Conservation (phyloP, 2,113 vertebrate species). For the Caloenas nicobarica region DNA sequence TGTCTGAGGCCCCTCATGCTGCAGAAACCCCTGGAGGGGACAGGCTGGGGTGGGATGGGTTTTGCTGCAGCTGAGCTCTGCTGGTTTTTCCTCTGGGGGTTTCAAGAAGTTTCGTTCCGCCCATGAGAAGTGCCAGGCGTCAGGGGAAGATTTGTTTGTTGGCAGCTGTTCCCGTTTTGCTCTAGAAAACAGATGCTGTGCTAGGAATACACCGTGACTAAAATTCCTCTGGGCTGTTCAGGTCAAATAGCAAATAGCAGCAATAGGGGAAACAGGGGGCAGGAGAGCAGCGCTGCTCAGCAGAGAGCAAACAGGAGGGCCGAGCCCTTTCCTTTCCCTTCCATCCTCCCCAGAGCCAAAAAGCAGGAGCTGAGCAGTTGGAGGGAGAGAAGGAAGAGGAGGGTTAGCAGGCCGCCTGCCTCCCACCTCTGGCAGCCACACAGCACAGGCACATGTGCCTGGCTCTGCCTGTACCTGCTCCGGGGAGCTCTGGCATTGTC, state of each 20-base stretch:
- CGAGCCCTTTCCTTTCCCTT: not conserved
- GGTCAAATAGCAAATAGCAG: conserved; percentile 44
- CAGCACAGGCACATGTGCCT: not conserved
- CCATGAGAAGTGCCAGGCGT: conserved; percentile 23
- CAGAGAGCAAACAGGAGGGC: not conserved
- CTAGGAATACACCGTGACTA: conserved; percentile 33
- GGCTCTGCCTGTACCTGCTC: conserved; percentile 2
- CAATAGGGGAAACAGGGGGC: not conserved
- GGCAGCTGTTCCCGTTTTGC: conserved; percentile 53
- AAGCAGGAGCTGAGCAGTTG: not conserved
- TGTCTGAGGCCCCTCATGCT: not conserved
- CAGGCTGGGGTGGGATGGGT: not conserved
- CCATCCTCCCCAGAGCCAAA: not conserved
- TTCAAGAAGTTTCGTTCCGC: conserved; percentile 38
- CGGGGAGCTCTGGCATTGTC: not conserved
- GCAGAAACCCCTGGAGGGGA: not conserved
- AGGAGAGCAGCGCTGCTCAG: not conserved
- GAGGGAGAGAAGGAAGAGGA: not conserved
- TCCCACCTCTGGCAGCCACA: not conserved
- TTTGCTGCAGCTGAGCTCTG: conserved; percentile 16
- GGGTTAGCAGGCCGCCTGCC: not conserved
- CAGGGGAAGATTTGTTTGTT: conserved; percentile 37
- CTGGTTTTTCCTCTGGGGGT: not conserved
- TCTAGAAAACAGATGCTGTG: conserved; percentile 39
- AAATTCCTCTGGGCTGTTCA: conserved; percentile 33